phyloP scores from a whole-genome alignment of 2,888 invertebrate genomes.

The Diadegma fenestrale region DNA sequence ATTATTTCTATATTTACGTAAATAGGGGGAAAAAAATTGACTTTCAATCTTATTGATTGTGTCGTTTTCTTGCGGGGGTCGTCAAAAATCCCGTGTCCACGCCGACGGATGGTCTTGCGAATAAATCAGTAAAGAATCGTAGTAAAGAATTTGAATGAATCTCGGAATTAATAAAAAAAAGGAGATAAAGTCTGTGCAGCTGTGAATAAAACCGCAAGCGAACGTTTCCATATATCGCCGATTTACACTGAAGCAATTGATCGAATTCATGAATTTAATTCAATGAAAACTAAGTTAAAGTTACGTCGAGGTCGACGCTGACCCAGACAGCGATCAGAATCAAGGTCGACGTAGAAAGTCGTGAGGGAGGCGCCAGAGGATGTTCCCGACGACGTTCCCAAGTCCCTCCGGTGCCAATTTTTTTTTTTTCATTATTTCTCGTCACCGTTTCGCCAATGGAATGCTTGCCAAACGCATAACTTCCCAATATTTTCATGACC shows the following conservation, averaged over 20 bases:
- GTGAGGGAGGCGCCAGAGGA: constrained; percentile 55
- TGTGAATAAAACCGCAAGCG: neutral
- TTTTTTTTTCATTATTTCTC: constrained; percentile 41
- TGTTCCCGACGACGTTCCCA: constrained; percentile 30
- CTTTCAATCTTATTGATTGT: neutral
- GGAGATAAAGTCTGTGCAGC: neutral
- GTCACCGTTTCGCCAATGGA: constrained; percentile 44
- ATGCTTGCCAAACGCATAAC: constrained; percentile 46
- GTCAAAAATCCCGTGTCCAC: neutral
- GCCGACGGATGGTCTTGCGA: neutral
- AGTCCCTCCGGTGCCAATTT: constrained; percentile 62
- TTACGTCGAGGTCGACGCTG: constrained; percentile 18
- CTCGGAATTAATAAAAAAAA: too few species aligned
- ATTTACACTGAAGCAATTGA: neutral
- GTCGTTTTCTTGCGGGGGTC: neutral
- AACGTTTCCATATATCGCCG: neutral
- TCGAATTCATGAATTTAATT: neutral
- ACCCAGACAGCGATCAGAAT: constrained; percentile 47
- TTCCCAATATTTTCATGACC: constrained; percentile 1
- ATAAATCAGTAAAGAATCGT: neutral
- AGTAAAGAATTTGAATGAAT: neutral
- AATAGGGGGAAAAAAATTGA: neutral
- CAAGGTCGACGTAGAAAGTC: constrained; percentile 53
- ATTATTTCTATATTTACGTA: neutral
- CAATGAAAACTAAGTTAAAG: neutral